Conservation (phyloP, 1,140 invertebrate species). For the Penaeus vannamei region DNA sequence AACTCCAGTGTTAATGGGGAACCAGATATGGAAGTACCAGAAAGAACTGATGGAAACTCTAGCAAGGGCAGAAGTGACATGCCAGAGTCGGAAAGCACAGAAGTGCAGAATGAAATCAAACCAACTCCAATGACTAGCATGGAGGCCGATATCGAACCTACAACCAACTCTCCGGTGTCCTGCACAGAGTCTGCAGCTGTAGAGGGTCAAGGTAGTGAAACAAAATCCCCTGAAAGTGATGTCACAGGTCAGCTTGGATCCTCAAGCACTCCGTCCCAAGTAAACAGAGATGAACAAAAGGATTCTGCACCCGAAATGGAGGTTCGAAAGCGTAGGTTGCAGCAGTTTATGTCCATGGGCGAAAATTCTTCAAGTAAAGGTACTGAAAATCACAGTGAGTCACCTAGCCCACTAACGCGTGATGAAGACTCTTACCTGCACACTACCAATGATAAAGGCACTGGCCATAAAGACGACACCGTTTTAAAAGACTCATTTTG, state of each 20-base stretch:
- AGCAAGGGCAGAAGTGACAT: not conserved
- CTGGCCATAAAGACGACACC: no score
- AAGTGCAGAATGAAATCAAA: not conserved
- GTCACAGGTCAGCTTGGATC: not conserved
- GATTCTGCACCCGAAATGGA: conserved; percentile 38
- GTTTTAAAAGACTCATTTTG: no score
- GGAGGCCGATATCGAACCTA: no score
- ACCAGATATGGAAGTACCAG: not conserved
- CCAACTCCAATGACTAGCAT: no score
- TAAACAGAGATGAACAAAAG: not conserved
- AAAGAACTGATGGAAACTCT: not conserved
- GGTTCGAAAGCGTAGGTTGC: conserved; percentile 40
- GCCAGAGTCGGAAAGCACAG: not conserved
- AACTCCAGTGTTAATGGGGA: not conserved
- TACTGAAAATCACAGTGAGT: no score
- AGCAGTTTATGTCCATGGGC: conserved; percentile 59
- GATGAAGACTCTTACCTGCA: no score
- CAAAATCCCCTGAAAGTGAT: not conserved
- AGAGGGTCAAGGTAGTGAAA: conserved; percentile 1
- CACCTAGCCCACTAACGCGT: no score
- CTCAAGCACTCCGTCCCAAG: conserved; percentile 25
- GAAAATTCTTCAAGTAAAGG: not conserved
- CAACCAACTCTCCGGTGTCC: no score
- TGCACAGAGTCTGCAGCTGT: no score
- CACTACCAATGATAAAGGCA: no score